These are phyloP conservation scores for Phymastichus coffea DNA, from an alignment of 1,140 invertebrate genomes.

Conservation along the genomic window DNA sequence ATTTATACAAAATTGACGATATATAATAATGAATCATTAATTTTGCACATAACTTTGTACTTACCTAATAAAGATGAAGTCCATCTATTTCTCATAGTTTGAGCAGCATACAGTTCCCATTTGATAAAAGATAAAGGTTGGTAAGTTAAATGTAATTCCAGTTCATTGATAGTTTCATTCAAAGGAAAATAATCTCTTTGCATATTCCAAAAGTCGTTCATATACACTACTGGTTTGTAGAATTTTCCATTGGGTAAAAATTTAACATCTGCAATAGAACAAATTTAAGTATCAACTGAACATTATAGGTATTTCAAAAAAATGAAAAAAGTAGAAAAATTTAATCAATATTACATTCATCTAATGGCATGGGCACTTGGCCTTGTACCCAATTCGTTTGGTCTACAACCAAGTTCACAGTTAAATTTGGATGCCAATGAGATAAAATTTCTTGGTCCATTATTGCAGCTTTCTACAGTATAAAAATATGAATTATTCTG, in stretches of 20 bases:
- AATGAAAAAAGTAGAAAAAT: slow-evolving; percentile 9
- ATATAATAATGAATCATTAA: neutral
- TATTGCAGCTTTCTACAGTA: slow-evolving; percentile 79
- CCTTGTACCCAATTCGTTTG: slow-evolving; percentile 91
- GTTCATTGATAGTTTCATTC: slow-evolving; percentile 77
- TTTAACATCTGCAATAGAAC: slow-evolving; percentile 68
- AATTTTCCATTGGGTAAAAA: slow-evolving; percentile 80
- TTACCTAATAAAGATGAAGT: slow-evolving; percentile 53
- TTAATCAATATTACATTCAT: slow-evolving; percentile 72
- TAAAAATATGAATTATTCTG: slow-evolving; percentile 31
- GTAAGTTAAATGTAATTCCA: slow-evolving; percentile 80
- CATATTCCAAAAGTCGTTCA: slow-evolving; percentile 99
- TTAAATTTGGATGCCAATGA: slow-evolving; percentile 99
- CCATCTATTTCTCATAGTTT: slow-evolving; percentile 85
- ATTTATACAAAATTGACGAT: neutral
- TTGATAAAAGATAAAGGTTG: slow-evolving; percentile 94
- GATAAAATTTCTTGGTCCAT: slow-evolving; percentile 88
- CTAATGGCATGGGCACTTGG: slow-evolving; percentile 84
- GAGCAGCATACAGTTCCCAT: slow-evolving; percentile 97
- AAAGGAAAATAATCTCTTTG: slow-evolving; percentile 93
- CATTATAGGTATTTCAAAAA: slow-evolving; percentile 6
- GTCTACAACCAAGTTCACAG: slow-evolving; percentile 92
- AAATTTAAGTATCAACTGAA: slow-evolving; percentile 11
- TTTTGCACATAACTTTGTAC: slow-evolving; percentile 3
- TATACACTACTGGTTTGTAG: slow-evolving; percentile 94